Evolutionary conservation across 1,140 invertebrate genomes (phyloP).

Genomic region (Trichonephila inaurata): DNA sequence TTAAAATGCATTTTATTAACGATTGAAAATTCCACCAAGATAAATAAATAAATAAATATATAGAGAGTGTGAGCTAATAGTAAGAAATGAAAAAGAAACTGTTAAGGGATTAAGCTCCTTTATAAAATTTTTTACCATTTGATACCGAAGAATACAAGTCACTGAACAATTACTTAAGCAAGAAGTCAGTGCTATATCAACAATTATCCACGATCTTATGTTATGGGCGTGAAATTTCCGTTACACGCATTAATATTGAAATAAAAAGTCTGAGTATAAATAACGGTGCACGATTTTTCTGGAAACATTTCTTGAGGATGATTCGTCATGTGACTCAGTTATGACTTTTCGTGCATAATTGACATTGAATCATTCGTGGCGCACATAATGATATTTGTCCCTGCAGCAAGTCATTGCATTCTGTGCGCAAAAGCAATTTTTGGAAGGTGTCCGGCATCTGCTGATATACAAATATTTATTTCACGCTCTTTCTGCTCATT

Average conservation of each 20-base stretch:
- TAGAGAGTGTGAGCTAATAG: too few relatives aligned
- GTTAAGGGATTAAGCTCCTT: background rate
- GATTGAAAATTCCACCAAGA: too few relatives aligned
- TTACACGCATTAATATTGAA: background rate
- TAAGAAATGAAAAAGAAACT: too few relatives aligned
- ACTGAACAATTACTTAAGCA: too few relatives aligned
- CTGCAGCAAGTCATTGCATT: background rate
- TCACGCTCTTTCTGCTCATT: background rate
- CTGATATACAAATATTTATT: constrained; percentile 8
- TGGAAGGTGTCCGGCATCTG: background rate
- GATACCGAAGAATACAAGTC: too few relatives aligned
- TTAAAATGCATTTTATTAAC: too few relatives aligned
- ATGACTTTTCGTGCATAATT: background rate
- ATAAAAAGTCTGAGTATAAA: background rate
- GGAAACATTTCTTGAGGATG: background rate
- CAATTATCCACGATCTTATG: too few relatives aligned
- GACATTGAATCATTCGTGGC: constrained; percentile 11
- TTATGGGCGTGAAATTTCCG: too few relatives aligned
- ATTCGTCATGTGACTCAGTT: background rate
- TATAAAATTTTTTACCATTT: background rate
- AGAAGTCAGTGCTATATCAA: too few relatives aligned
- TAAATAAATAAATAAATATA: too few relatives aligned
- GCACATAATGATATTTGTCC: background rate
- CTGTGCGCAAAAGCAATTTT: background rate
- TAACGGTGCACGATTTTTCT: background rate